These are phyloP conservation scores for Drosophila orosa DNA, from an alignment of 1,140 invertebrate species.

Conservation along the genomic window DNA sequence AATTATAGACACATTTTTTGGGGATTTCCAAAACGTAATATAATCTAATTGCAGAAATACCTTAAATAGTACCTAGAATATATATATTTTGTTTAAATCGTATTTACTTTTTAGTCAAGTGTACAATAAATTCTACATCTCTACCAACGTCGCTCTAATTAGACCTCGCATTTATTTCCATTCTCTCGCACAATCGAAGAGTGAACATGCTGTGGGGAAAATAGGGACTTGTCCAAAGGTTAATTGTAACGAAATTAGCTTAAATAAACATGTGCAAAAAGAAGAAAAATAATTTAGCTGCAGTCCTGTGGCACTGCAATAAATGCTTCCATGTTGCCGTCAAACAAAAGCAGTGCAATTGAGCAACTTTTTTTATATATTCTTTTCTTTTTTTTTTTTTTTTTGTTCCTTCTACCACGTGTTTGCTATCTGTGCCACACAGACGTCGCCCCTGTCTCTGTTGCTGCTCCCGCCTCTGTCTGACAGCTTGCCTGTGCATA, in stretches of 20 bases:
- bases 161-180: neutral
- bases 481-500: constrained; percentile 68
- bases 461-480: constrained; percentile 8
- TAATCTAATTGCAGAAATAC: neutral
- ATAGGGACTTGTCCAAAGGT: neutral
- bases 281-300: constrained; percentile 13
- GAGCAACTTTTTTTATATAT: constrained; percentile 29
- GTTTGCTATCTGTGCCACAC: constrained; percentile 59
- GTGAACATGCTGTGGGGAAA: neutral
- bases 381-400: neutral
- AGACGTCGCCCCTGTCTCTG: neutral
- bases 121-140: too few relatives aligned
- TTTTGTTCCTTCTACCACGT: constrained; percentile 12
- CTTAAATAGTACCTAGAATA: neutral
- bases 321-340: constrained; percentile 28
- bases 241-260: constrained; percentile 15
- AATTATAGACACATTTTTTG: too few relatives aligned
- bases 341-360: constrained; percentile 44
- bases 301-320: constrained; percentile 24
- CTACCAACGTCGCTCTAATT: neutral
- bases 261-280: constrained; percentile 4
- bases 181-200: neutral
- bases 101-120: neutral
- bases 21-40: too few relatives aligned
- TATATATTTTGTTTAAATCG: neutral